These are phyloP conservation scores for Lophius piscatorius DNA, from an alignment of 2,113 vertebrate species.

Conservation along the genomic window DNA sequence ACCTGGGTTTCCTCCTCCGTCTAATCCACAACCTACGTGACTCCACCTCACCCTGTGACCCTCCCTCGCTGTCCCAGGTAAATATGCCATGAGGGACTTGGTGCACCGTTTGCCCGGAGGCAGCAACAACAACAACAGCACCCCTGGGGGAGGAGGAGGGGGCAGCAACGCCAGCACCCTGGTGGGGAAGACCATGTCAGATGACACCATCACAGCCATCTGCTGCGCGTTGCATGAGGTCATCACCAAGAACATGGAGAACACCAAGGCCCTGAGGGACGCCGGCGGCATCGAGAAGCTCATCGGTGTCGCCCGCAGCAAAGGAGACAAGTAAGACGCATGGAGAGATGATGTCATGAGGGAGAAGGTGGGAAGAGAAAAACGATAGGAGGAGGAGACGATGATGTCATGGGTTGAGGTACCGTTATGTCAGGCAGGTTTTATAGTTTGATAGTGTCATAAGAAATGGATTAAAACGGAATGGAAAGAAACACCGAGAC, in stretches of 20 bases:
- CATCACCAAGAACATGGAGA: constrained; percentile 99
- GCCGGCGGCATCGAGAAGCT: constrained; percentile 96
- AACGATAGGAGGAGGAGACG: neutral
- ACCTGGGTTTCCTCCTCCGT: neutral
- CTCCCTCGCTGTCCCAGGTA: constrained; percentile 74
- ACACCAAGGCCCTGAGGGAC: constrained; percentile 96
- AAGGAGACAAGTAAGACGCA: constrained; percentile 95
- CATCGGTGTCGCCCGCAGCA: constrained; percentile 94
- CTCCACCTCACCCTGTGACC: neutral
- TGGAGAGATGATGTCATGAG: constrained; percentile 17
- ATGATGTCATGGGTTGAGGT: neutral
- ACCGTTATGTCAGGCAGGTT: no score
- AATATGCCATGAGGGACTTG: constrained; percentile 96
- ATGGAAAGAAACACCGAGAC: no score
- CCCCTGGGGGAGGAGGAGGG: constrained; percentile 25
- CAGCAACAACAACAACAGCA: constrained; percentile 85
- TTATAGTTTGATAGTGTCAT: no score
- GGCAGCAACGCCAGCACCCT: constrained; percentile 66
- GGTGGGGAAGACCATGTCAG: constrained; percentile 92
- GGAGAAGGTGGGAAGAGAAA: neutral
- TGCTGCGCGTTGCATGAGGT: constrained; percentile 97
- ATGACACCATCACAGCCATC: constrained; percentile 94
- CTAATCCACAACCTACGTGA: neutral
- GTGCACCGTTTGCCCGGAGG: constrained; percentile 93
- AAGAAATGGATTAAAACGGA: no score